Evolutionary conservation across 1,140 invertebrate species (phyloP).

Genomic region (Orussus abietinus): DNA sequence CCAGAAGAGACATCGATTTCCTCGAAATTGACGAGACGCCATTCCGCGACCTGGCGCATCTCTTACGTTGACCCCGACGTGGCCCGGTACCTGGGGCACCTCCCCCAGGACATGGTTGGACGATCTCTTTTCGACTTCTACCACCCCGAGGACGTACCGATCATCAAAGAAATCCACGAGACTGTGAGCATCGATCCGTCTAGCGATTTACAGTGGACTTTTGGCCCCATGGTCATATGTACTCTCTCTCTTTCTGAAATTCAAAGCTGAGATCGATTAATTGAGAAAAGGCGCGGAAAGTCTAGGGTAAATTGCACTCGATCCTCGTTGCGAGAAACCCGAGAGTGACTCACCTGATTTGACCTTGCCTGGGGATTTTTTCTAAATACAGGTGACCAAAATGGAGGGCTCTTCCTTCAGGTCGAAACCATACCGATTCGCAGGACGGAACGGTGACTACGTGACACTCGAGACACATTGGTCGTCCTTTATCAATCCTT

Average conservation of each 20-base stretch:
- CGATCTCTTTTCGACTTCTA: constrained; percentile 82
- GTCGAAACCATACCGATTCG: constrained; percentile 76
- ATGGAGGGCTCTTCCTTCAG: constrained; percentile 64
- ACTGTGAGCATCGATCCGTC: constrained; percentile 64
- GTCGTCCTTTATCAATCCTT: constrained; percentile 92
- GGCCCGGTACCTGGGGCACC: constrained; percentile 78
- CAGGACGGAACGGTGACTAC: constrained; percentile 79
- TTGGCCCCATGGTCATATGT: not conserved
- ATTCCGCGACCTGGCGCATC: constrained; percentile 69
- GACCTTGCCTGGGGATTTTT: not conserved
- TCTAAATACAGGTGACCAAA: constrained; percentile 52
- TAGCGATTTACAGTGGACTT: not conserved
- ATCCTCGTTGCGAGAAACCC: no score
- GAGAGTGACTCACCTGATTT: no score
- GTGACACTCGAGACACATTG: constrained; percentile 85
- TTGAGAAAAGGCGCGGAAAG: no score
- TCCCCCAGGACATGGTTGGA: constrained; percentile 84
- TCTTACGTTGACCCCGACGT: constrained; percentile 74
- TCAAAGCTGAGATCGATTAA: no score
- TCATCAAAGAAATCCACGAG: constrained; percentile 79
- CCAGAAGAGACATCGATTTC: constrained; percentile 60
- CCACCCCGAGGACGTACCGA: constrained; percentile 78
- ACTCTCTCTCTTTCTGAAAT: no score
- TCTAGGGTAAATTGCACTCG: no score
- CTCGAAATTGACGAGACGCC: constrained; percentile 70